Evolutionary conservation across 2,797 vertebrate genomes (phyloP).

Genomic region (Periparus ater): DNA sequence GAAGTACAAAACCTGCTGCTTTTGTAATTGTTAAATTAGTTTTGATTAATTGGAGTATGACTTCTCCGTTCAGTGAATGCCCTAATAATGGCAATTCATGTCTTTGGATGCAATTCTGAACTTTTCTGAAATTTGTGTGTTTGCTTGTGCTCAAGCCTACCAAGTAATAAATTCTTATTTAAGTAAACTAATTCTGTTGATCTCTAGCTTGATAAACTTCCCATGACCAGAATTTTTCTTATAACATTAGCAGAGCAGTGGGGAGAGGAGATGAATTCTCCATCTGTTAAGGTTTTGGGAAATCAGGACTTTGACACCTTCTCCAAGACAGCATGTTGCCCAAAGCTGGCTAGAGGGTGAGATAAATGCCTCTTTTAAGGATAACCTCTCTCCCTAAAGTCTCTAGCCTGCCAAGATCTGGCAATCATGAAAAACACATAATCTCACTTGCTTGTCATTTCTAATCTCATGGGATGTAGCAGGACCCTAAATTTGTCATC

Average conservation of each 20-base stretch:
- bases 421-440: background rate
- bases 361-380: background rate
- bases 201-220: background rate
- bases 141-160: background rate
- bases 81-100: background rate
- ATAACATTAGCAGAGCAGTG: background rate
- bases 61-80: background rate
- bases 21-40: background rate
- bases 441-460: background rate
- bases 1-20: background rate
- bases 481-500: background rate
- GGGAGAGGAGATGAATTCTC: background rate
- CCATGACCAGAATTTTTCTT: background rate
- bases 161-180: background rate
- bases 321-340: background rate
- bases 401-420: background rate
- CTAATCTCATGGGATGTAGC: background rate
- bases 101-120: background rate
- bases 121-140: background rate
- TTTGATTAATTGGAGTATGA: background rate
- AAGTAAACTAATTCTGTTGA: background rate
- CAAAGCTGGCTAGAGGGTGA: background rate
- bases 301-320: background rate
- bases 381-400: background rate
- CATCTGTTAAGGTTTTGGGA: background rate